A percentile compares a stretch with the other conserved stretches of the same genome.
These are phyloP conservation scores for Trichomalopsis sarcophagae DNA, from an alignment of 1,140 invertebrate species.

Conservation along the genomic window DNA sequence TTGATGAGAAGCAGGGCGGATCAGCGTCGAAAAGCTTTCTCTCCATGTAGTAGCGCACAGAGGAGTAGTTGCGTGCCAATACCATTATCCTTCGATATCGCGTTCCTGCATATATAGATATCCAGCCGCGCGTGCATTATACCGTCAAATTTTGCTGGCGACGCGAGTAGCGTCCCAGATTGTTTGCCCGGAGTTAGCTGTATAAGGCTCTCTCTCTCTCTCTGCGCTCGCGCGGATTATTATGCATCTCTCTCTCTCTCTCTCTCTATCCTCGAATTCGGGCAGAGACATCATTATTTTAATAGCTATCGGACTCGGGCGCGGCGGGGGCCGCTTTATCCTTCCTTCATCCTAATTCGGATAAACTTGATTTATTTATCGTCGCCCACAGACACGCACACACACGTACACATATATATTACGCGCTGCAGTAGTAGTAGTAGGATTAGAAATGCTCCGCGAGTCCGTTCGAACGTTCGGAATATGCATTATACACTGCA, in stretches of 20 bases:
- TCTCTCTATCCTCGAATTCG: not conserved
- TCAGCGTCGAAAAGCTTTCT: not conserved
- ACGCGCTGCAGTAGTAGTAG: too few relatives aligned
- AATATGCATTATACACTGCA: not conserved
- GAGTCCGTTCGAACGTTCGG: not conserved
- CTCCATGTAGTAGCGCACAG: not conserved
- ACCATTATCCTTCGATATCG: constrained; percentile 36
- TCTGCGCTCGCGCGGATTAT: not conserved
- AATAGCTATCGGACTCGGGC: not conserved
- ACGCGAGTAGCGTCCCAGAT: not conserved
- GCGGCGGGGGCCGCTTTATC: not conserved
- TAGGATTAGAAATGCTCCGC: not conserved
- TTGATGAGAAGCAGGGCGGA: constrained; percentile 53
- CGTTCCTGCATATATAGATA: constrained; percentile 15
- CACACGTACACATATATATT: not conserved
- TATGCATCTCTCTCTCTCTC: not conserved
- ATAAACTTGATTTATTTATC: not conserved
- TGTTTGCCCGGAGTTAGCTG: not conserved
- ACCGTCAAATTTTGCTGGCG: constrained; percentile 12
- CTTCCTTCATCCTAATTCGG: not conserved
- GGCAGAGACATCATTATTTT: not conserved
- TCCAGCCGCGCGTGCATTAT: not conserved
- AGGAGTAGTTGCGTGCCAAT: not conserved
- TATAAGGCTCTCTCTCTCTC: not conserved
- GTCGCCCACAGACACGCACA: too few relatives aligned